Conservation (phyloP, 1,140 invertebrate species). For the Papilio xuthus region DNA sequence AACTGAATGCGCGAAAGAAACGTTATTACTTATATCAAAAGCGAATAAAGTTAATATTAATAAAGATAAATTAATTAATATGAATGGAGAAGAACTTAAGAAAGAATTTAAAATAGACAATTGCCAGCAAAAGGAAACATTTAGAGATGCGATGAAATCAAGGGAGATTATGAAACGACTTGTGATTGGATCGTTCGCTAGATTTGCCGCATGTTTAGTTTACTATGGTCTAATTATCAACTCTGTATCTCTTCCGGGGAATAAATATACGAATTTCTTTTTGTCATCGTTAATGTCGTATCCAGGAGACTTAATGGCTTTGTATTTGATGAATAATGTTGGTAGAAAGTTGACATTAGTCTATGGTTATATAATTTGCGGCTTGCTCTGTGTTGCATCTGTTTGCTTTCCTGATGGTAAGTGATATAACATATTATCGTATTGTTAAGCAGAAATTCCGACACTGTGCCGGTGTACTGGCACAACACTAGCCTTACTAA, state of each 20-base stretch:
- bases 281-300: slow-evolving; percentile 43
- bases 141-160: slow-evolving; percentile 56
- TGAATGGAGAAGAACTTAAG: slow-evolving; percentile 56
- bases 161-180: slow-evolving; percentile 62
- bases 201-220: slow-evolving; percentile 42
- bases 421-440: background rate
- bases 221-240: slow-evolving; percentile 46
- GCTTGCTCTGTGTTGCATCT: slow-evolving; percentile 36
- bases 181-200: slow-evolving; percentile 80
- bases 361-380: slow-evolving; percentile 41
- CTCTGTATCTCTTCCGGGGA: slow-evolving; percentile 44
- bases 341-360: slow-evolving; percentile 42
- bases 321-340: slow-evolving; percentile 42
- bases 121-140: slow-evolving; percentile 50
- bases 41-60: slow-evolving; percentile 82
- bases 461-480: too few relatives aligned
- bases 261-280: slow-evolving; percentile 45
- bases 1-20: slow-evolving; percentile 83
- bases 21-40: slow-evolving; percentile 82
- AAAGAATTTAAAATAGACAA: slow-evolving; percentile 52
- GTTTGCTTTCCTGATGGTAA: slow-evolving; percentile 42
- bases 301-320: slow-evolving; percentile 41
- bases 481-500: too few relatives aligned
- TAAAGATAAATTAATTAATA: slow-evolving; percentile 49
- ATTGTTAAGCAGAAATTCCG: too few relatives aligned